phyloP scores from a whole-genome alignment of 1,140 invertebrate genomes.

The Oncopodura yosiiana region DNA sequence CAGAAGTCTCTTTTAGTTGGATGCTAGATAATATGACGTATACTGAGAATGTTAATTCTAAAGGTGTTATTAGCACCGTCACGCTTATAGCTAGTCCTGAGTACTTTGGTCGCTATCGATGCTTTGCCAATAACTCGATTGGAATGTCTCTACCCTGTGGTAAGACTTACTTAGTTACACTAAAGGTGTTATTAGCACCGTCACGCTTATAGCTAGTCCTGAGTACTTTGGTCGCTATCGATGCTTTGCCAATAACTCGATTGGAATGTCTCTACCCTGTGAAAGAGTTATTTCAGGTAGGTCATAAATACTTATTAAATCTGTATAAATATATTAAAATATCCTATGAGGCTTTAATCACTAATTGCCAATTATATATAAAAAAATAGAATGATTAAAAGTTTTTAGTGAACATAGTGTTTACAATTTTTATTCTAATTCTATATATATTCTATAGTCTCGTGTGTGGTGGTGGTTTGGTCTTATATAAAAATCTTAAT shows the following conservation, averaged over 20 bases:
- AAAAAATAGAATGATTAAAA: too few species aligned
- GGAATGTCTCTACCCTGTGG: conserved; percentile 63
- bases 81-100: conserved; percentile 54
- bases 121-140: conserved; percentile 70
- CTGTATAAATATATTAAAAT: conserved; percentile 2
- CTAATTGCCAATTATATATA: too few species aligned
- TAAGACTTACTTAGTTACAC: too few species aligned
- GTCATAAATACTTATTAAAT: conserved; percentile 17
- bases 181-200: conserved; percentile 53
- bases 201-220: conserved; percentile 53
- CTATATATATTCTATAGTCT: too few species aligned
- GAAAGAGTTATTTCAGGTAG: conserved; percentile 67
- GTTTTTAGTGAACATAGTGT: too few species aligned
- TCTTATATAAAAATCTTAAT: too few species aligned
- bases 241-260: conserved; percentile 71
- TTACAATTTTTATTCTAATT: too few species aligned
- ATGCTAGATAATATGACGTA: conserved; percentile 69
- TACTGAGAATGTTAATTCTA: conserved; percentile 47
- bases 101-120: conserved; percentile 67
- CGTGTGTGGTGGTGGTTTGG: too few species aligned
- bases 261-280: conserved; percentile 62
- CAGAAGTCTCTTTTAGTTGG: conserved; percentile 72
- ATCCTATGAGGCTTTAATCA: too few species aligned
- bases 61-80: conserved; percentile 53
- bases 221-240: conserved; percentile 66